These are phyloP conservation scores for Bombus breviceps DNA, from an alignment of 1,140 invertebrate genomes.

Conservation along the genomic window DNA sequence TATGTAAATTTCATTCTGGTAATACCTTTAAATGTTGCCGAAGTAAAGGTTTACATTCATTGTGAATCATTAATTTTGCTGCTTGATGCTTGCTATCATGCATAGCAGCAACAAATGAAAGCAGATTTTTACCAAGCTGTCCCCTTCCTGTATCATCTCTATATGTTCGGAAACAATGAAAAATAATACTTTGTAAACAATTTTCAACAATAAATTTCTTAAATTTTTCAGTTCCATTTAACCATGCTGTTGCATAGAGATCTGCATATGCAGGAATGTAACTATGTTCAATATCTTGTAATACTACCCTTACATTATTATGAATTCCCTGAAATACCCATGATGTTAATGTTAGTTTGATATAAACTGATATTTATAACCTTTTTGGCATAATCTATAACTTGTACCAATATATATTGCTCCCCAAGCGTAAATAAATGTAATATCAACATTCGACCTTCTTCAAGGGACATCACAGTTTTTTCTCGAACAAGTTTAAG, in stretches of 20 bases:
- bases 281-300: slow-evolving; percentile 48
- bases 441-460: slow-evolving; percentile 61
- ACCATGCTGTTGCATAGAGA: slow-evolving; percentile 56
- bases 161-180: slow-evolving; percentile 61
- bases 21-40: slow-evolving; percentile 67
- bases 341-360: background rate
- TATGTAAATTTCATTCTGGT: background rate
- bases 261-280: slow-evolving; percentile 53
- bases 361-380: background rate
- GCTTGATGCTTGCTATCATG: slow-evolving; percentile 35
- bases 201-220: slow-evolving; percentile 58
- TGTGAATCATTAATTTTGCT: slow-evolving; percentile 43
- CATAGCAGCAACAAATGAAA: slow-evolving; percentile 58
- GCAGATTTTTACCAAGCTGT: slow-evolving; percentile 63
- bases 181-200: slow-evolving; percentile 62
- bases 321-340: slow-evolving; percentile 58
- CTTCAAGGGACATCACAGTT: slow-evolving; percentile 49
- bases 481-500: slow-evolving; percentile 54
- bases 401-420: slow-evolving; percentile 63
- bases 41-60: slow-evolving; percentile 53
- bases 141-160: slow-evolving; percentile 49
- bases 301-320: slow-evolving; percentile 46
- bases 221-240: slow-evolving; percentile 25
- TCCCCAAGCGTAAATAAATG: slow-evolving; percentile 60
- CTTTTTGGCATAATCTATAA: slow-evolving; percentile 6